phyloP scores from a whole-genome alignment of 2,113 vertebrate species.

The Syrrhaptes paradoxus region DNA sequence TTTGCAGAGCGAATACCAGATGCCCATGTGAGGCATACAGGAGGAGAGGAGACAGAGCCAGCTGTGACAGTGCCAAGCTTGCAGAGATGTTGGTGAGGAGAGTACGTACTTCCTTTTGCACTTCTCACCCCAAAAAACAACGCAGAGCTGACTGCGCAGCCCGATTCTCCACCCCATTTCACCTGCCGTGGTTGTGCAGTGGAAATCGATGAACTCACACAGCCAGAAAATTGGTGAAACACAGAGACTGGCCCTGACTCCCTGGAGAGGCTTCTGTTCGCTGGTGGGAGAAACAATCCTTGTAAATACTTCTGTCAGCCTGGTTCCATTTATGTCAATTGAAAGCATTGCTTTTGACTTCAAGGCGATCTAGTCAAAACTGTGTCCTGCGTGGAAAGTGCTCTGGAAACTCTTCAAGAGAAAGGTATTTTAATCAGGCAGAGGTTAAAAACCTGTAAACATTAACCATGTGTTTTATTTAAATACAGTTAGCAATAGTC shows the following conservation, averaged over 20 bases:
- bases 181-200: neutral
- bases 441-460: neutral
- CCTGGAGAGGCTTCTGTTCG: neutral
- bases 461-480: neutral
- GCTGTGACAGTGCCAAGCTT: neutral
- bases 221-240: constrained; percentile 43
- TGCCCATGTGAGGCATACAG: accelerated
- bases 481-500: neutral
- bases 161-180: constrained; percentile 2
- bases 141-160: neutral
- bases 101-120: accelerated
- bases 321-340: neutral
- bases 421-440: neutral
- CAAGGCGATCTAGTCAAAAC: neutral
- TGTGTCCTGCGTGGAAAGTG: neutral
- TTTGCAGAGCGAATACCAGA: neutral
- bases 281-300: neutral
- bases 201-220: constrained; percentile 36
- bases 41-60: neutral
- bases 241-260: neutral
- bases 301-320: neutral
- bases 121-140: accelerated
- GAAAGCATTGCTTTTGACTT: neutral
- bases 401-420: neutral
- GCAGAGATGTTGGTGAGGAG: neutral